Evolutionary conservation across 2,888 invertebrate species (phyloP), one percentile per base, ranked within the genome.

Genomic region (Blera fallax): DNA sequence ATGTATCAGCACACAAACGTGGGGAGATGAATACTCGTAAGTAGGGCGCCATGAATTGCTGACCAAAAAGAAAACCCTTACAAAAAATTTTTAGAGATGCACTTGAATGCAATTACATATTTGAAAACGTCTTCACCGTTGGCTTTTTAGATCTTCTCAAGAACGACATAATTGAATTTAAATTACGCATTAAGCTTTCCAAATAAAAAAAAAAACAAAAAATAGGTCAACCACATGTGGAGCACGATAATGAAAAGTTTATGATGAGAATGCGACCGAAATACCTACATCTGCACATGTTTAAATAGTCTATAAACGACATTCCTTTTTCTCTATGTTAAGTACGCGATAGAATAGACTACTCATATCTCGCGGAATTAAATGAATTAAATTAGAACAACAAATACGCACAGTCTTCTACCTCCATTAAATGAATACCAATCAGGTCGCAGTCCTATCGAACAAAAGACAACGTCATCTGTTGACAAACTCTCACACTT

Each of bases 191-290:
- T 27, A 37, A 11, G n/a, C 16, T 45, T 45, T 48, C 24, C 14
- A 50, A 64, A 16, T n/a, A n/a, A n/a, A n/a, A 29, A 8, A 18
- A 62, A 56, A 11, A 43, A 29, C 1, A 16, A 16, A 16, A 76
- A 76, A 40, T 65, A 56, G 76, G 65, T 76, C 76, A 67, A 58
- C 27, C 40, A 64, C 27, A 64, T 43, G 54, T 74, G 29, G 40
- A 50, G n/a, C 40, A 40, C 18, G 40, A 43, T 52, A 73, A 37
- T 52, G 50, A 62, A 40, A 14, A 40, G 48, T 37, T 14, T 50
- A 40, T 10, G n/a, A 10, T 21, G 45, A 62, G 27, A 10, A 14
- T 16, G 16, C 10, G 27, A 45, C 29, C 43, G 11, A 62, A 45
- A 45, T 48, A 32, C 16, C 7, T 45, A 37, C 45, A 3, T 21